A percentile compares a stretch with the other conserved stretches of the same genome.
Evolutionary conservation across 1,140 invertebrate species (phyloP).

Genomic region (Zeugodacus cucurbitae): DNA sequence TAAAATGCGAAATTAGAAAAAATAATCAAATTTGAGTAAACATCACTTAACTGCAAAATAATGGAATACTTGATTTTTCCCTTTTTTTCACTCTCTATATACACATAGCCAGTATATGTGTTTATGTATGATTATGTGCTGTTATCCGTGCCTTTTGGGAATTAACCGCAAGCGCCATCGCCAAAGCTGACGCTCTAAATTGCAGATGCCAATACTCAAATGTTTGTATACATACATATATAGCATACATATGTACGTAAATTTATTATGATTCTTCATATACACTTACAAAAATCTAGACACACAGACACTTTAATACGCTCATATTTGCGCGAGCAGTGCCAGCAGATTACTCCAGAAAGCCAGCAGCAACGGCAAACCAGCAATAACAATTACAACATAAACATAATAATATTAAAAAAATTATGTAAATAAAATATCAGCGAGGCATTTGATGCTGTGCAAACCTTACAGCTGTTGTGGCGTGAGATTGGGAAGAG

Average conservation of each 20-base stretch:
- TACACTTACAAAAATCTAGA: no score
- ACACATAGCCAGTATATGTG: background rate
- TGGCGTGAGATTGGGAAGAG: background rate
- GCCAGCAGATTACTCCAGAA: background rate
- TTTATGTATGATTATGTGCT: background rate
- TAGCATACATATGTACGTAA: background rate
- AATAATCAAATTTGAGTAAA: background rate
- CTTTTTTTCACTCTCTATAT: background rate
- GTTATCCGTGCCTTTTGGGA: background rate
- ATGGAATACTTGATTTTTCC: background rate
- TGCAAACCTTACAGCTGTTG: background rate
- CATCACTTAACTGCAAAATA: background rate
- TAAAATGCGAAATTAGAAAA: no score
- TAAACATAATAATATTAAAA: background rate
- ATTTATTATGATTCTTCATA: background rate
- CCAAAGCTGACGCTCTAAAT: background rate
- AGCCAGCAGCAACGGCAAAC: background rate
- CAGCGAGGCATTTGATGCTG: background rate
- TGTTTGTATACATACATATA: background rate
- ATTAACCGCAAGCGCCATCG: constrained; percentile 32
- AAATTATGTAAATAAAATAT: background rate
- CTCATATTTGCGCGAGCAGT: background rate
- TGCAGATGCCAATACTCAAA: background rate
- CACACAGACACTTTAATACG: background rate
- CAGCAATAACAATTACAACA: background rate